Evolutionary conservation across 2,888 invertebrate species (phyloP).

Genomic region (Zelleria hepariella): DNA sequence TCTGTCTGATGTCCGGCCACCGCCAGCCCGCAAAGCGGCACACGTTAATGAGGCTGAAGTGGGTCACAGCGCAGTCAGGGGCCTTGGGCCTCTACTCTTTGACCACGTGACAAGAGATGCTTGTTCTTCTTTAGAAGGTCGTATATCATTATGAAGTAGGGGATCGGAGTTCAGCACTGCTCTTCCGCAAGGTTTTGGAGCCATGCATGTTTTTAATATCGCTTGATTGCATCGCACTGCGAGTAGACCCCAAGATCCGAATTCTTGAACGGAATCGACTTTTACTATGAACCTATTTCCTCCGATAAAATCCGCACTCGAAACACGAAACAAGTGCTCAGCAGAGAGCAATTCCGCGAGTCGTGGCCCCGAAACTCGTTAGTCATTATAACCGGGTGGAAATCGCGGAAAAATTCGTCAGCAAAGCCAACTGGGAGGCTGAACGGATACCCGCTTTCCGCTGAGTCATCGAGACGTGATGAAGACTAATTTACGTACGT

Average conservation of each 20-base stretch:
- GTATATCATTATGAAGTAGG: too few relatives aligned
- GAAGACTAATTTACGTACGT: not conserved
- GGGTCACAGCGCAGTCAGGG: slow-evolving; percentile 15
- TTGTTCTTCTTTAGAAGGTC: not conserved
- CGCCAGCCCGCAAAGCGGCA: not conserved
- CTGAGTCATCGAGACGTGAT: not conserved
- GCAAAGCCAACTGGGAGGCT: not conserved
- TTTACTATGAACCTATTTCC: not conserved
- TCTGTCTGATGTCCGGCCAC: slow-evolving; percentile 45
- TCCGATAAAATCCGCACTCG: not conserved
- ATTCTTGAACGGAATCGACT: not conserved
- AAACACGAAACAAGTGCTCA: not conserved
- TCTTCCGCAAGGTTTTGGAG: too few relatives aligned
- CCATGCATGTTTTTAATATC: too few relatives aligned
- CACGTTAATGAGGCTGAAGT: slow-evolving; percentile 47
- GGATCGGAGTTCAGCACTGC: too few relatives aligned
- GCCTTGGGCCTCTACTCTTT: not conserved
- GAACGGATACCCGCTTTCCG: not conserved
- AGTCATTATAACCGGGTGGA: not conserved
- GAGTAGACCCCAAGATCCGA: not conserved
- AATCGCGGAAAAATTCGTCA: not conserved
- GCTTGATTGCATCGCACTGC: too few relatives aligned
- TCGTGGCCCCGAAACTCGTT: not conserved
- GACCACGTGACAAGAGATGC: not conserved
- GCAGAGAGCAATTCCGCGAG: not conserved